These are phyloP conservation scores for Pelvicachromis taeniatus DNA, from an alignment of 2,113 vertebrate genomes.

Conservation along the genomic window DNA sequence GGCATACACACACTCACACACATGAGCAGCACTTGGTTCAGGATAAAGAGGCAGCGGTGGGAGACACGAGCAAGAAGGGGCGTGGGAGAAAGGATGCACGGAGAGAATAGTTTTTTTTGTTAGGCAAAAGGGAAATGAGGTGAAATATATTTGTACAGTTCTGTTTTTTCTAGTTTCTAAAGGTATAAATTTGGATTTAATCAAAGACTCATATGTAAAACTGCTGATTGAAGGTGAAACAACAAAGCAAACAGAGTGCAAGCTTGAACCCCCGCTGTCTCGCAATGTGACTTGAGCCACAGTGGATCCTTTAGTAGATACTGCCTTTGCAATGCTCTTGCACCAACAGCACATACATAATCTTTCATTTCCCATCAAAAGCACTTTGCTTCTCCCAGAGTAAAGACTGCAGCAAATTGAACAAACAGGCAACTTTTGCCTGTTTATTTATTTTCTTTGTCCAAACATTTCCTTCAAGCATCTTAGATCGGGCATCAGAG, in stretches of 20 bases:
- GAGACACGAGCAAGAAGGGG: not conserved
- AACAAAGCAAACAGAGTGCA: not conserved
- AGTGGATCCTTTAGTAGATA: slow-evolving; percentile 7
- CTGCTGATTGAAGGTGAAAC: not conserved
- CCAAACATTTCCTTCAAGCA: slow-evolving; percentile 32
- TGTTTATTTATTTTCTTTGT: slow-evolving; percentile 27
- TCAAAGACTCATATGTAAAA: not conserved
- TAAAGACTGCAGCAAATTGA: not conserved
- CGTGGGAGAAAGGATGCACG: not conserved
- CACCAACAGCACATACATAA: not conserved
- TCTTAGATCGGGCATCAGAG: slow-evolving; percentile 8
- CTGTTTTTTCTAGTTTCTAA: not conserved
- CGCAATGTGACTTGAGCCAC: not conserved
- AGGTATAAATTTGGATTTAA: not conserved
- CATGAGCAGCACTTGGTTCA: not conserved
- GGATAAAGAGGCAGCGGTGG: slow-evolving; percentile 31
- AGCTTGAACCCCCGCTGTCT: not conserved
- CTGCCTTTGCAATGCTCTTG: not conserved
- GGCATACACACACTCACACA: slow-evolving; percentile 20
- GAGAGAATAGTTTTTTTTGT: not conserved
- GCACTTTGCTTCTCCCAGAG: not conserved
- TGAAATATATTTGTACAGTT: not conserved
- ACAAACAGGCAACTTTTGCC: slow-evolving; percentile 6
- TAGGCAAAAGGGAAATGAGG: not conserved
- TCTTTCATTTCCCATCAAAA: slow-evolving; percentile 31